phyloP scores from a whole-genome alignment of 2,113 vertebrate species.

The Grammomys surdaster region DNA sequence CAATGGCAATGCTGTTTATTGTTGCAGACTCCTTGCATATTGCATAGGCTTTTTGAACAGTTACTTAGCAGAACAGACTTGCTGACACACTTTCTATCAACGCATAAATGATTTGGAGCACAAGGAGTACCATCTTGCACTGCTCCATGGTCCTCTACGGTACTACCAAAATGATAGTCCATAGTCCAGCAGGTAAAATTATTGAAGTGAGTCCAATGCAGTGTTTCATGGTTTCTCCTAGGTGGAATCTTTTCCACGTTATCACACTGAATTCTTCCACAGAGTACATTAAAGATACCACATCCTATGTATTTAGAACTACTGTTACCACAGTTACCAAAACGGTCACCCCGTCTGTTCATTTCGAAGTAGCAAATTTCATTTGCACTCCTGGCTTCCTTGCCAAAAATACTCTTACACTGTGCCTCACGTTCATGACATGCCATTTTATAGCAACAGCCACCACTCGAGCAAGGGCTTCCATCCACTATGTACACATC shows the following conservation, averaged over 20 bases:
- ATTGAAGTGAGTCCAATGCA: background rate
- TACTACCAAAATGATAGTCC: background rate
- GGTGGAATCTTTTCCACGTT: background rate
- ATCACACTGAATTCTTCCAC: slow-evolving; percentile 64
- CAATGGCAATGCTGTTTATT: slow-evolving; percentile 79
- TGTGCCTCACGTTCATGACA: slow-evolving; percentile 87
- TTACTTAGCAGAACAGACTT: rapidly evolving
- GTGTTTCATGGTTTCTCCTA: background rate
- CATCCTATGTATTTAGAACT: slow-evolving; percentile 51
- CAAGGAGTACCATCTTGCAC: slow-evolving; percentile 51
- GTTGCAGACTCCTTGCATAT: slow-evolving; percentile 54
- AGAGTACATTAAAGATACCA: slow-evolving; percentile 46
- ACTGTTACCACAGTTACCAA: slow-evolving; percentile 60
- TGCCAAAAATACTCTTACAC: slow-evolving; percentile 88
- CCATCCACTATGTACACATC: background rate
- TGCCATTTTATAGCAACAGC: slow-evolving; percentile 89
- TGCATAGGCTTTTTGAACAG: background rate
- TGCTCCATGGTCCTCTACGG: background rate
- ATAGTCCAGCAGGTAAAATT: slow-evolving; percentile 36
- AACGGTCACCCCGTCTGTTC: slow-evolving; percentile 78
- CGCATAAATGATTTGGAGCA: background rate
- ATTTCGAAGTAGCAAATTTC: slow-evolving; percentile 79
- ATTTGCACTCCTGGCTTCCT: background rate
- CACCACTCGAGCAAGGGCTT: slow-evolving; percentile 61
- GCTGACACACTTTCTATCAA: slow-evolving; percentile 4